A percentile compares a stretch with the other conserved stretches of the same genome.
These are phyloP conservation scores for Dyspetes luteomarginatus DNA, from an alignment of 2,888 invertebrate species.

Conservation along the genomic window DNA sequence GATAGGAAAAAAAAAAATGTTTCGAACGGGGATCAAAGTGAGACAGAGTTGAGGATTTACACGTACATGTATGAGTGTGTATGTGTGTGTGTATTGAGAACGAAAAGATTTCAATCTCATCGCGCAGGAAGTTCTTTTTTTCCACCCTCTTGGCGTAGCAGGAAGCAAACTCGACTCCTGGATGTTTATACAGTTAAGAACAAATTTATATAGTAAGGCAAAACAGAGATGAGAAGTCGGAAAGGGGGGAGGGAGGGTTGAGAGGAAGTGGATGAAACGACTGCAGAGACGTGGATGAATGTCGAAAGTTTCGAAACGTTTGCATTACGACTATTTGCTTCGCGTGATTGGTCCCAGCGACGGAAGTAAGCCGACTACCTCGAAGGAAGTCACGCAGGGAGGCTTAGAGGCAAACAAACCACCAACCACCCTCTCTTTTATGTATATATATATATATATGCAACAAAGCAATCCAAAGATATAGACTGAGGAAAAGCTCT, in stretches of 20 bases:
- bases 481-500: too few relatives aligned
- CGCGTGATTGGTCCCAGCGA: slow-evolving; percentile 73
- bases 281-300: slow-evolving; percentile 65
- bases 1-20: slow-evolving; percentile 38
- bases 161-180: slow-evolving; percentile 59
- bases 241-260: slow-evolving; percentile 1
- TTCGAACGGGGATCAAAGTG: slow-evolving; percentile 28
- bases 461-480: too few relatives aligned
- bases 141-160: slow-evolving; percentile 18
- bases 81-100: slow-evolving; percentile 30
- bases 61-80: not conserved
- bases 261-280: slow-evolving; percentile 34
- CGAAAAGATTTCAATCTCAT: slow-evolving; percentile 57
- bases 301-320: slow-evolving; percentile 73
- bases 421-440: slow-evolving; percentile 47
- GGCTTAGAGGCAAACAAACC: slow-evolving; percentile 75
- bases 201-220: slow-evolving; percentile 64
- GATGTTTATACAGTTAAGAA: slow-evolving; percentile 68
- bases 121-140: slow-evolving; percentile 47
- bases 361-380: slow-evolving; percentile 78
- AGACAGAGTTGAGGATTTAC: not conserved
- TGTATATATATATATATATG: not conserved
- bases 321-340: slow-evolving; percentile 76
- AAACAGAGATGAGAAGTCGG: slow-evolving; percentile 25
- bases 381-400: slow-evolving; percentile 79